These are phyloP conservation scores for Mesocricetus auratus DNA, from an alignment of 2,113 vertebrate species.

Conservation along the genomic window DNA sequence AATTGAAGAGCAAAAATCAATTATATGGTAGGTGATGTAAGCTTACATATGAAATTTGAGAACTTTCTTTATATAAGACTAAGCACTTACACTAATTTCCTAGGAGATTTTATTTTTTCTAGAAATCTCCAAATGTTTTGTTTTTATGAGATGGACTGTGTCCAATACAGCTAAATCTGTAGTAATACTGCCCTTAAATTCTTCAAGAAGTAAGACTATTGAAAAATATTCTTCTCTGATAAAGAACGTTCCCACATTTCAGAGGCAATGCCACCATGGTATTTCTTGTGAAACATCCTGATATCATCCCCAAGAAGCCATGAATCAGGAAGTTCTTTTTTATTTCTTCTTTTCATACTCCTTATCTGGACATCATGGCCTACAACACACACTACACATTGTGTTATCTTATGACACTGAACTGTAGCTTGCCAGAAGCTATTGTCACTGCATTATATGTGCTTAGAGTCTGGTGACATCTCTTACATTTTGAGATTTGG, in stretches of 20 bases:
- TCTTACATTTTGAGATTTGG: slow-evolving; percentile 27
- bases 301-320: neutral
- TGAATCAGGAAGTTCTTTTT: neutral
- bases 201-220: neutral
- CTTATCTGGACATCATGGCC: neutral
- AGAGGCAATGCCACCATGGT: neutral
- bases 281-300: neutral
- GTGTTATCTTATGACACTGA: neutral
- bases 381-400: neutral
- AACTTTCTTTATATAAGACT: neutral
- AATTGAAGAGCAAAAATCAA: neutral
- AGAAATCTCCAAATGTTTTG: neutral
- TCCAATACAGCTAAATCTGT: neutral
- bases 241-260: neutral
- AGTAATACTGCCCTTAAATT: neutral
- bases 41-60: neutral
- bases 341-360: neutral
- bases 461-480: neutral
- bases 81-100: neutral
- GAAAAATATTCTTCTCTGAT: neutral
- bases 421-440: neutral
- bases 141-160: neutral
- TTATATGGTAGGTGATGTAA: neutral
- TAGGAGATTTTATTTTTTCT: neutral
- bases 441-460: neutral